Evolutionary conservation across 1,140 invertebrate genomes (phyloP).

Genomic region (Panagrolaimus sp.): DNA sequence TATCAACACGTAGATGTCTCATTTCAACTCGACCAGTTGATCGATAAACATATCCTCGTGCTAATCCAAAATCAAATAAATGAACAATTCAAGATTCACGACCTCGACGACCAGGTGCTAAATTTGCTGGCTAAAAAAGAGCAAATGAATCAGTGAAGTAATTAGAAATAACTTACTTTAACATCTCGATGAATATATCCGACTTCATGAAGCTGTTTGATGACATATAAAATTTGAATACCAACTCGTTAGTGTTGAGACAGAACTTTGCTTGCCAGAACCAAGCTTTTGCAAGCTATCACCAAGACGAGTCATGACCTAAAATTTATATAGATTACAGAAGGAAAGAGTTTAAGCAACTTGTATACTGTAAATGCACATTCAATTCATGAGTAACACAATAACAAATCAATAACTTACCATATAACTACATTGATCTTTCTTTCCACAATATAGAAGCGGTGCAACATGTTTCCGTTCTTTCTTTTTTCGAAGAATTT

Average conservation of each 20-base stretch:
- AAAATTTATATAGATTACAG: too few relatives aligned
- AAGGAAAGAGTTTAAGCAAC: too few relatives aligned
- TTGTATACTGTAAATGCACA: too few relatives aligned
- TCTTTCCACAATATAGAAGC: conserved; percentile 31
- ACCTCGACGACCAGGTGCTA: not conserved
- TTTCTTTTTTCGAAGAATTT: conserved; percentile 31
- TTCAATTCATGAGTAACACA: not conserved
- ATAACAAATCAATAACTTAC: not conserved
- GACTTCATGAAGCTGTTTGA: conserved; percentile 43
- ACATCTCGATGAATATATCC: conserved; percentile 25
- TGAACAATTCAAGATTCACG: conserved; percentile 67
- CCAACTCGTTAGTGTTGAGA: conserved; percentile 39
- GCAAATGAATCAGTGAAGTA: not conserved
- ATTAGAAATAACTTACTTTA: conserved; percentile 12
- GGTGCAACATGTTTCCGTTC: conserved; percentile 22
- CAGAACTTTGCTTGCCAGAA: conserved; percentile 17
- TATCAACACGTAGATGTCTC: conserved; percentile 83
- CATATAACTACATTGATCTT: conserved; percentile 22
- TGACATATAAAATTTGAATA: conserved; percentile 35
- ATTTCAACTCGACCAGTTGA: conserved; percentile 75
- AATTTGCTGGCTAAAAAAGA: not conserved
- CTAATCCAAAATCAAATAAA: conserved; percentile 96
- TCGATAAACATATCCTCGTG: conserved; percentile 74
- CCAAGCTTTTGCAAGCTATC: conserved; percentile 9
- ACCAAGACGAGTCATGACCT: conserved; percentile 46